These are phyloP conservation scores for Entomobrya proxima DNA, from an alignment of 2,888 invertebrate species.

Conservation along the genomic window DNA sequence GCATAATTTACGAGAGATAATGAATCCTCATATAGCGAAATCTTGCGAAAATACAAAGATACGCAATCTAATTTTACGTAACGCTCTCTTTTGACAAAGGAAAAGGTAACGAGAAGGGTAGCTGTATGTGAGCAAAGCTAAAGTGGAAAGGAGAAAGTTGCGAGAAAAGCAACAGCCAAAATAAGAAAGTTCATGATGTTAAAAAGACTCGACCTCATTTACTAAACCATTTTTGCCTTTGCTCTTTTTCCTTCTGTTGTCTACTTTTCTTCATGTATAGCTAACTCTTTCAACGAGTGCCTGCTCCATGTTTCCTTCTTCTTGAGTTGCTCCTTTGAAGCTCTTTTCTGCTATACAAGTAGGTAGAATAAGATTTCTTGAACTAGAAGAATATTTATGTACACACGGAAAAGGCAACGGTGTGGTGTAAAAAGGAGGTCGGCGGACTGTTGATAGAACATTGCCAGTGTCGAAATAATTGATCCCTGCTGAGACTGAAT, in stretches of 20 bases:
- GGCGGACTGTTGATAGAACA: slow-evolving; percentile 52
- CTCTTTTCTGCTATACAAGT: background rate
- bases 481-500: slow-evolving; percentile 71
- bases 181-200: slow-evolving; percentile 43
- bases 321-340: slow-evolving; percentile 20
- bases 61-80: slow-evolving; percentile 43
- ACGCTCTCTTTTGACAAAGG: background rate
- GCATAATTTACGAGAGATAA: background rate
- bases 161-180: background rate
- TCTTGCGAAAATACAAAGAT: slow-evolving; percentile 33
- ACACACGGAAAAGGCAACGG: background rate
- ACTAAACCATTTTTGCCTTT: slow-evolving; percentile 15
- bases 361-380: slow-evolving; percentile 13
- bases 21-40: slow-evolving; percentile 46
- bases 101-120: background rate
- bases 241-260: background rate
- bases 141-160: background rate
- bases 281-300: background rate
- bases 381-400: slow-evolving; percentile 16
- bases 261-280: background rate
- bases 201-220: slow-evolving; percentile 62
- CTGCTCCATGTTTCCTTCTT: slow-evolving; percentile 18
- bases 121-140: background rate
- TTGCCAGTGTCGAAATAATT: slow-evolving; percentile 71
- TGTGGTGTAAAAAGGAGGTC: slow-evolving; percentile 18